Percentiles rank a stretch among this genome's conserved stretches.
phyloP scores from a whole-genome alignment of 2,113 vertebrate species.

The Dunckerocampus dactyliophorus region DNA sequence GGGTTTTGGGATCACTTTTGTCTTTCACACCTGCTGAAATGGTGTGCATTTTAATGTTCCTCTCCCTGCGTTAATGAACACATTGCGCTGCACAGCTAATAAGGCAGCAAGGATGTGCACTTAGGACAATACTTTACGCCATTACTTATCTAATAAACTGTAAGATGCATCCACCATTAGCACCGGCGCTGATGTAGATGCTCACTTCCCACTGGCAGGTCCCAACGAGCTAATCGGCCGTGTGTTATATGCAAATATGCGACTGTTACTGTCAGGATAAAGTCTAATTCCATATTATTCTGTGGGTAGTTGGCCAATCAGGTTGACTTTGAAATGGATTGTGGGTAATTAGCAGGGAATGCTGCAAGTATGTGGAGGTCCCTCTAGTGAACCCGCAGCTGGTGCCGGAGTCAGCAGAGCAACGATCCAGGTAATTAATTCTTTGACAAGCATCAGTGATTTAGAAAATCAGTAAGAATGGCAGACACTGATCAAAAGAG shows the following conservation, averaged over 20 bases:
- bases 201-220: slow-evolving; percentile 56
- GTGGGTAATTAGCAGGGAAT: slow-evolving; percentile 72
- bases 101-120: slow-evolving; percentile 49
- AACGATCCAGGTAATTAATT: slow-evolving; percentile 79
- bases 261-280: slow-evolving; percentile 68
- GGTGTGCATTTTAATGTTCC: slow-evolving; percentile 33
- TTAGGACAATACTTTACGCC: slow-evolving; percentile 61
- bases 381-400: slow-evolving; percentile 63
- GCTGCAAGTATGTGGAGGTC: slow-evolving; percentile 63
- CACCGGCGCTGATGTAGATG: slow-evolving; percentile 48
- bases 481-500: slow-evolving; percentile 73
- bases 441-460: slow-evolving; percentile 78
- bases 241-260: slow-evolving; percentile 71
- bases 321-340: slow-evolving; percentile 78
- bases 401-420: slow-evolving; percentile 64
- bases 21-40: slow-evolving; percentile 22
- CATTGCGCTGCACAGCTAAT: slow-evolving; percentile 53
- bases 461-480: slow-evolving; percentile 78
- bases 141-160: slow-evolving; percentile 73
- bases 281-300: slow-evolving; percentile 70
- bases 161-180: slow-evolving; percentile 62
- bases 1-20: slow-evolving; percentile 16
- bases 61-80: slow-evolving; percentile 54
- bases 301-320: slow-evolving; percentile 69
- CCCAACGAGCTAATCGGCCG: slow-evolving; percentile 59